Percentiles rank a stretch among this genome's conserved stretches.
Conservation (phyloP, 2,113 vertebrate genomes). For the Pholis gunnellus region DNA sequence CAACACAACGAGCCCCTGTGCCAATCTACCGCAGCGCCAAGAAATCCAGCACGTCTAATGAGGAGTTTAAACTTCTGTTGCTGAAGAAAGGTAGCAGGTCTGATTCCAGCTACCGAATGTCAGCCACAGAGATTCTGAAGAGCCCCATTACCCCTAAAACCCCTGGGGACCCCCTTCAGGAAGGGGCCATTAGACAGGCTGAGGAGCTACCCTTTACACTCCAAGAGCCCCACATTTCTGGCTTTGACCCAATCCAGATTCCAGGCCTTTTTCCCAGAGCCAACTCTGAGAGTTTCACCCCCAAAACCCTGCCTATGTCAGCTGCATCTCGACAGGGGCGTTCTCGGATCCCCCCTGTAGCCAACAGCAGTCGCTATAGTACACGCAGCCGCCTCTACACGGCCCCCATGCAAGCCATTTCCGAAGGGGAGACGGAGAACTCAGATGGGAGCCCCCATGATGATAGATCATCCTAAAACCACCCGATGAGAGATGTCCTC, state of each 20-base stretch:
- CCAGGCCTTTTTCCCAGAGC: conserved; percentile 87
- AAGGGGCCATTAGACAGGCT: conserved; percentile 69
- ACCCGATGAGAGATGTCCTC: conserved; percentile 36
- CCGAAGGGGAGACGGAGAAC: conserved; percentile 97
- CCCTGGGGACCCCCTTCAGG: conserved; percentile 84
- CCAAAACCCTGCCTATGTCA: conserved; percentile 90
- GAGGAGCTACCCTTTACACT: conserved; percentile 82
- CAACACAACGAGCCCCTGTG: conserved; percentile 91
- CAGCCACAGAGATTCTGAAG: conserved; percentile 96
- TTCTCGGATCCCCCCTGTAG: conserved; percentile 92
- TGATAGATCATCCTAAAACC: conserved; percentile 94
- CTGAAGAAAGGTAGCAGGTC: conserved; percentile 97
- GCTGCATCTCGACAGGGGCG: conserved; percentile 93
- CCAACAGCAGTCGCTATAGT: conserved; percentile 98
- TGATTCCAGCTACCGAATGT: conserved; percentile 98
- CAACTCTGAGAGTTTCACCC: conserved; percentile 91
- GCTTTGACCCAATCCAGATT: conserved; percentile 78
- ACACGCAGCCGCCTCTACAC: conserved; percentile 96
- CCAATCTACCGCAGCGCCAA: conserved; percentile 98
- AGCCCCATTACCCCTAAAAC: conserved; percentile 95
- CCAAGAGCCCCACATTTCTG: conserved; percentile 71
- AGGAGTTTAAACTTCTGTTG: conserved; percentile 97
- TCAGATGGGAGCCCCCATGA: conserved; percentile 98
- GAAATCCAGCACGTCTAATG: conserved; percentile 97
- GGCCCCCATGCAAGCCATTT: conserved; percentile 98